Conservation (phyloP, 2,888 invertebrate genomes). For the Neocrepidodera transversa region DNA sequence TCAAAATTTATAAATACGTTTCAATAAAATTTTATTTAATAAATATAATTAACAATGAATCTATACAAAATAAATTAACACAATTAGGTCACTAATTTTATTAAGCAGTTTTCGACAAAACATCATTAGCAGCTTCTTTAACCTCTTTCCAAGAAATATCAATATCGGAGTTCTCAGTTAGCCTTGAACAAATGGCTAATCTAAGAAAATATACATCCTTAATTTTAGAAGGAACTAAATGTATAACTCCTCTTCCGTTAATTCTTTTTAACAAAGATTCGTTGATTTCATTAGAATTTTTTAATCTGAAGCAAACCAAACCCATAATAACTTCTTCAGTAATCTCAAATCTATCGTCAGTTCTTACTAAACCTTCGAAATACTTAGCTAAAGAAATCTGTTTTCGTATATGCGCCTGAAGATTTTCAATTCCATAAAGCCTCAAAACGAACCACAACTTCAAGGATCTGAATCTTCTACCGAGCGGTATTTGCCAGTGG, state of each 20-base stretch:
- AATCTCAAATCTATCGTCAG: constrained; percentile 88
- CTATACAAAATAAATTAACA: not conserved
- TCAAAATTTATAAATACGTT: not conserved
- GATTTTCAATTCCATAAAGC: constrained; percentile 85
- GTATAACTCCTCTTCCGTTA: constrained; percentile 89
- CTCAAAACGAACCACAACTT: constrained; percentile 96
- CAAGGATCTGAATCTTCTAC: constrained; percentile 88
- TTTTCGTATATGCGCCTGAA: constrained; percentile 85
- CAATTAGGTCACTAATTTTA: too few species aligned
- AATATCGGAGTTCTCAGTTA: constrained; percentile 81
- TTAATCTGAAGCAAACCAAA: constrained; percentile 93
- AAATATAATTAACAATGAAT: not conserved
- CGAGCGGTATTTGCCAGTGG: constrained; percentile 97
- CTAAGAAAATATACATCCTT: constrained; percentile 84
- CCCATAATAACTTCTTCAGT: constrained; percentile 91
- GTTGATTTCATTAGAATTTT: constrained; percentile 83
- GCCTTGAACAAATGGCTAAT: constrained; percentile 89
- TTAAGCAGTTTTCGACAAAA: constrained; percentile 58
- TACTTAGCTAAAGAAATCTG: constrained; percentile 87
- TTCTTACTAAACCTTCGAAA: constrained; percentile 79
- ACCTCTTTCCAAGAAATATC: constrained; percentile 88
- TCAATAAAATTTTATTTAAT: not conserved
- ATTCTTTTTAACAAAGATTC: constrained; percentile 83
- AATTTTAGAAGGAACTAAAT: constrained; percentile 91
- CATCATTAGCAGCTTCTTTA: constrained; percentile 74